A percentile compares a stretch with the other conserved stretches of the same genome.
Conservation (phyloP, 2,888 invertebrate species). For the Tachina lurida region DNA sequence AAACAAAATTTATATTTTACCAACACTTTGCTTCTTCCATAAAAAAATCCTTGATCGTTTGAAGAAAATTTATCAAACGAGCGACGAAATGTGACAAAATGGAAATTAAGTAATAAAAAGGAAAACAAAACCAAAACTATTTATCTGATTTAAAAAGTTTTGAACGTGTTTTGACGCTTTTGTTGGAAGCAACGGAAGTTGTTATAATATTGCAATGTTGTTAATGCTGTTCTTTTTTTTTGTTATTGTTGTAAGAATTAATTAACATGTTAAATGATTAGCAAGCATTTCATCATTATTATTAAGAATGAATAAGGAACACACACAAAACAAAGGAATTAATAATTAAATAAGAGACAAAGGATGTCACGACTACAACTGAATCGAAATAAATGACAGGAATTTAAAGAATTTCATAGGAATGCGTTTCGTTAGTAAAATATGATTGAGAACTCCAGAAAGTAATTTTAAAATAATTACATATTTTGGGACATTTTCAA, state of each 20-base stretch:
- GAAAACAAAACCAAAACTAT: conserved; percentile 1
- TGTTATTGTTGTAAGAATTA: conserved; percentile 29
- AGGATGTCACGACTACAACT: conserved; percentile 30
- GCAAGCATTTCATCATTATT: conserved; percentile 20
- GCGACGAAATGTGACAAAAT: conserved; percentile 25
- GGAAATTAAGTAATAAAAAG: conserved; percentile 22
- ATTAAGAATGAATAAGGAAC: not conserved
- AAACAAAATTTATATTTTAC: conserved; percentile 21
- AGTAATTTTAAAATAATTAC: too few relatives aligned
- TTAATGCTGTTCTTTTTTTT: too few relatives aligned
- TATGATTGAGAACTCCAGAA: too few relatives aligned
- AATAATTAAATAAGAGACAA: conserved; percentile 16
- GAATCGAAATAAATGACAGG: not conserved
- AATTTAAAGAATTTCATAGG: not conserved
- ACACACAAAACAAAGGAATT: not conserved
- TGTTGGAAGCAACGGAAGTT: conserved; percentile 54
- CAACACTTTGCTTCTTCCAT: too few relatives aligned
- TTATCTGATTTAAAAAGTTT: conserved; percentile 18
- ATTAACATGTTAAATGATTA: conserved; percentile 42
- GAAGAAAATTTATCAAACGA: conserved; percentile 19
- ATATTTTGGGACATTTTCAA: too few relatives aligned
- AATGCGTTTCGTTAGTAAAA: not conserved
- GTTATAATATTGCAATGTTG: conserved; percentile 9
- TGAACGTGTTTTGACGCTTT: conserved; percentile 62
- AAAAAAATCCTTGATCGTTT: conserved; percentile 37